Base-by-base conservation (phyloP, 2,797 vertebrate genomes). In the Hyperoplus immaculatus region DNA sequence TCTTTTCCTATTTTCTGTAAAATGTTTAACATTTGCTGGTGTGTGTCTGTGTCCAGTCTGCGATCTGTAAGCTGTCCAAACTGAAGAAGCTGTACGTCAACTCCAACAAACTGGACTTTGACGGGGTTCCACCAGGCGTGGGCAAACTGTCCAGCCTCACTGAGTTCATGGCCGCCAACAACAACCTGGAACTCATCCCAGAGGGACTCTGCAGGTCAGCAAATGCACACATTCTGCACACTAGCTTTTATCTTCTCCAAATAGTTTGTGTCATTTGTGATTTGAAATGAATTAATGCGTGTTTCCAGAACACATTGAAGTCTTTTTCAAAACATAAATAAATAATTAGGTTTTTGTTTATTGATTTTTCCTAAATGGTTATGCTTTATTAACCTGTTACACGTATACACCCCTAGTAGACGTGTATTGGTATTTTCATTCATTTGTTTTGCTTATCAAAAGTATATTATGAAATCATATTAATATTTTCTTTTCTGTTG, bases 111-210 rank as follows among this genome's bases (percentile, higher is more conserved):
- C 92, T 99, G 68, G 98, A 99, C 87, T 99, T 99, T 0, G 98
- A 99, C 0, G 98, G 98, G 0, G 96, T 99, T 78, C 98, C 98
- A 15, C 97, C 98, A 0, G 97, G 98, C 66, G 96, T 99, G 0
- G 97, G 98, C 69, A 99, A 99, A 88, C 96, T 99, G 47, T 65
- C 83, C 81, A 96, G 77, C 86, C 95, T 99, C 13, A 96, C 96
- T 55, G 98, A 99, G 90, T 99, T 99, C 88, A 98, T 99, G 98
- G 98, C 98, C 0, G 97, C 98, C 14, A 97, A 98, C 93, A 99
- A 99, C 93, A 99, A 97, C 94, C 93, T 99, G 87, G 98, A 99
- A 76, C 96, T 99, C 49, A 96, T 99, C 79, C 98, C 98, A 0
- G 98, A 99, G 83, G 98, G 98, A 36, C 95, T 99, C 43, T 99